Conservation (phyloP, 2,888 invertebrate species). For the Drosophila formosana region DNA sequence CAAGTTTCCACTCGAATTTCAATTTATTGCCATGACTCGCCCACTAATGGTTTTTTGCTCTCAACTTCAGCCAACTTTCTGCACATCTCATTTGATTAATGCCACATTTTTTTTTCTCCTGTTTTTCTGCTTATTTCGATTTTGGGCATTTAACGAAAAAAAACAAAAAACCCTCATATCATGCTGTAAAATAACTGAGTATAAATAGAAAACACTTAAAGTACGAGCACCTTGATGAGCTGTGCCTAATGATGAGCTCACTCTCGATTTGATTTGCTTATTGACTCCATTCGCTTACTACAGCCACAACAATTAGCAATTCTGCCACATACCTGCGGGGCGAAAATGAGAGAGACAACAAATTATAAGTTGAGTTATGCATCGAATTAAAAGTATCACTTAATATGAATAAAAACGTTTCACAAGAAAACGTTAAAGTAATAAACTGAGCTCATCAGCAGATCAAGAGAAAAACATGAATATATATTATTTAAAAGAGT, state of each 20-base stretch:
- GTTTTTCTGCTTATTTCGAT: slow-evolving; percentile 23
- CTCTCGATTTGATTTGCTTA: slow-evolving; percentile 24
- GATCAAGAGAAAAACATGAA: too few relatives aligned
- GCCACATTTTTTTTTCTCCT: slow-evolving; percentile 50
- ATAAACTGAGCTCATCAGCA: too few relatives aligned
- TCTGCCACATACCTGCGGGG: slow-evolving; percentile 28
- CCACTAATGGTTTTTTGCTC: slow-evolving; percentile 34
- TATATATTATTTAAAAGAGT: too few relatives aligned
- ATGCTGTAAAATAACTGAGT: slow-evolving; percentile 30
- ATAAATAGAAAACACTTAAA: slow-evolving; percentile 41
- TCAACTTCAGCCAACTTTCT: slow-evolving; percentile 39
- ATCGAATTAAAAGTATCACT: neutral
- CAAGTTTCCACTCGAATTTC: slow-evolving; percentile 57
- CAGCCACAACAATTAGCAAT: slow-evolving; percentile 7
- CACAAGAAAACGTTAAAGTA: neutral
- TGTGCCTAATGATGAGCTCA: slow-evolving; percentile 49
- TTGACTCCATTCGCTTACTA: slow-evolving; percentile 21
- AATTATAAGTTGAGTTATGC: neutral
- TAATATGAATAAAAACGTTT: neutral
- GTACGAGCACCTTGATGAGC: slow-evolving; percentile 20
- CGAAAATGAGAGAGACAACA: neutral
- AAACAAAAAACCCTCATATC: slow-evolving; percentile 31
- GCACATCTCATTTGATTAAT: slow-evolving; percentile 42
- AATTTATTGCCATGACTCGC: slow-evolving; percentile 39
- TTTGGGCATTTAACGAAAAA: slow-evolving; percentile 15